Evolutionary conservation across 2,113 vertebrate genomes (phyloP).

Genomic region (Oreocharis arfaki): DNA sequence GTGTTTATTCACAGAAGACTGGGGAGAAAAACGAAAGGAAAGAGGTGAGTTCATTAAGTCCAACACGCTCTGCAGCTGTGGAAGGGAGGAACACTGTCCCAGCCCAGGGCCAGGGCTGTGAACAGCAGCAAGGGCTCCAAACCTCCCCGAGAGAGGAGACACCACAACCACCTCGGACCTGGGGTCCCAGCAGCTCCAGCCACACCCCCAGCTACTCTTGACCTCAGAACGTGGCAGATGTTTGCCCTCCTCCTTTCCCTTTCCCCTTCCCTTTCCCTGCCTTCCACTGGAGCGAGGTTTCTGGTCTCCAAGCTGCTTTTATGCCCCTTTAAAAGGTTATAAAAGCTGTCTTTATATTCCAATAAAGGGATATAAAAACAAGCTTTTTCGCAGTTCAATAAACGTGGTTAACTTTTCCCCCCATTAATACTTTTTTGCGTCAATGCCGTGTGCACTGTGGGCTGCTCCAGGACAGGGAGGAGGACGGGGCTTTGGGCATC

Average conservation of each 20-base stretch:
- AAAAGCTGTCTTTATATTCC: conserved; percentile 59
- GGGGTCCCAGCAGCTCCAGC: background rate
- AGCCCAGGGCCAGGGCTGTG: background rate
- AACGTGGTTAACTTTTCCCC: background rate
- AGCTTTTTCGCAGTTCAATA: background rate
- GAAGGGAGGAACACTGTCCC: background rate
- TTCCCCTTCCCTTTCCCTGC: background rate
- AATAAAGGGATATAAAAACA: conserved; percentile 65
- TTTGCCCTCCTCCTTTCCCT: background rate
- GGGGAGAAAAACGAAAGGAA: background rate
- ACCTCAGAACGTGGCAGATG: background rate
- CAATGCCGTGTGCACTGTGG: fast-evolving
- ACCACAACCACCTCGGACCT: background rate
- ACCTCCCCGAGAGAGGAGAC: fast-evolving
- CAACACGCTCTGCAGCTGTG: background rate
- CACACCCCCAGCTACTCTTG: fast-evolving
- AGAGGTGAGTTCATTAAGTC: background rate
- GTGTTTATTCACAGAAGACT: background rate
- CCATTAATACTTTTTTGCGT: background rate
- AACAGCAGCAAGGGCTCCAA: background rate
- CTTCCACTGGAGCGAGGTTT: background rate
- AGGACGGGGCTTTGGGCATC: fast-evolving
- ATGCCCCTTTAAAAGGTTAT: conserved; percentile 63
- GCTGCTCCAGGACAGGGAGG: background rate
- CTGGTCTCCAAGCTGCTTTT: conserved; percentile 52